phyloP scores from a whole-genome alignment of 1,140 invertebrate species.

The Eulimnadia texana region DNA sequence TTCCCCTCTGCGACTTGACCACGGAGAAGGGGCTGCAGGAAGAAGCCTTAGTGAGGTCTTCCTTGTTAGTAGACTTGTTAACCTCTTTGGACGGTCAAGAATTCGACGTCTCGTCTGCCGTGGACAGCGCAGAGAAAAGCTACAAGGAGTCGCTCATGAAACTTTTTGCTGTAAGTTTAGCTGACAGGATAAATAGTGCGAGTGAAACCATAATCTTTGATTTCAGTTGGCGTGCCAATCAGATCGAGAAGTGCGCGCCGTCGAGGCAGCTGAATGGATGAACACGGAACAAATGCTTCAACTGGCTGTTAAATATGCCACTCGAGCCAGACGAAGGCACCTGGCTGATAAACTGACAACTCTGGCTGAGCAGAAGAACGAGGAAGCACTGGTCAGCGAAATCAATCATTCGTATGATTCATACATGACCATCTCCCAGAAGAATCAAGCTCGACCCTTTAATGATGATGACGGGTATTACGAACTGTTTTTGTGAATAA shows the following conservation, averaged over 20 bases:
- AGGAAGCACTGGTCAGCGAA: constrained; percentile 25
- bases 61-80: constrained; percentile 16
- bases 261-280: constrained; percentile 74
- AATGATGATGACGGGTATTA: constrained; percentile 7
- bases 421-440: constrained; percentile 20
- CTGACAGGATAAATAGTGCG: constrained; percentile 14
- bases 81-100: constrained; percentile 20
- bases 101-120: constrained; percentile 28
- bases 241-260: constrained; percentile 67
- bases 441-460: constrained; percentile 13
- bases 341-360: constrained; percentile 45
- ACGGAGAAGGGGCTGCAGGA: constrained; percentile 70
- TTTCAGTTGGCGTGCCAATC: constrained; percentile 60
- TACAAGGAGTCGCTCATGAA: constrained; percentile 67
- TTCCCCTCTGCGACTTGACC: constrained; percentile 65
- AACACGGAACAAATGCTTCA: constrained; percentile 57
- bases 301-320: constrained; percentile 74
- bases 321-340: constrained; percentile 51
- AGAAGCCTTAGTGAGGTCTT: constrained; percentile 49
- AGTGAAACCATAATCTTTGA: constrained; percentile 15
- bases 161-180: constrained; percentile 61
- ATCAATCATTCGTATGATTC: constrained; percentile 19
- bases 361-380: constrained; percentile 25
- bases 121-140: constrained; percentile 43
- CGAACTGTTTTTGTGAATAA: too few relatives aligned